phyloP scores from a whole-genome alignment of 2,888 invertebrate genomes.

The Melangyna quadrimaculata region DNA sequence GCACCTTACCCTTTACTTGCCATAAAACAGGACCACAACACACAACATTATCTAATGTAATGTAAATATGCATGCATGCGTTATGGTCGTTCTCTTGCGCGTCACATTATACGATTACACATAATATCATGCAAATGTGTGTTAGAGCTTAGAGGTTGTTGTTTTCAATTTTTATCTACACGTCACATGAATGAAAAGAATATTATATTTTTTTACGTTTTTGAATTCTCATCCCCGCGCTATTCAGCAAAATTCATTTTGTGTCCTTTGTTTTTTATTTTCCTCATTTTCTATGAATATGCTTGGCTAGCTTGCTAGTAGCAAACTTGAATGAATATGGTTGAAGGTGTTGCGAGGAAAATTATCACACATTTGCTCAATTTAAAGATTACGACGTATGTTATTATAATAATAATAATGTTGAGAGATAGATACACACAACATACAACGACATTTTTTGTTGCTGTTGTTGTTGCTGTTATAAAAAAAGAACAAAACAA shows the following conservation, averaged over 20 bases:
- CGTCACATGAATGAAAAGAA: slow-evolving; percentile 56
- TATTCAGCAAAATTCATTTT: slow-evolving; percentile 18
- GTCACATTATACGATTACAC: slow-evolving; percentile 34
- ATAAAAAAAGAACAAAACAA: slow-evolving; percentile 20
- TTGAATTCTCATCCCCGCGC: slow-evolving; percentile 14
- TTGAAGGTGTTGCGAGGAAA: slow-evolving; percentile 73
- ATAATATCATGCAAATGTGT: slow-evolving; percentile 50
- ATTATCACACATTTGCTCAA: slow-evolving; percentile 75
- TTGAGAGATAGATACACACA: slow-evolving; percentile 57
- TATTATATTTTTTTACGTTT: slow-evolving; percentile 54
- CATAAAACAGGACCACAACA: not conserved
- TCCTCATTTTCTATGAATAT: not conserved
- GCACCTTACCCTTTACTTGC: not conserved
- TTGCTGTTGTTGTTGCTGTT: too few species aligned
- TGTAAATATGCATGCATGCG: not conserved
- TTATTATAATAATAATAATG: slow-evolving; percentile 38
- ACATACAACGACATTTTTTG: not conserved
- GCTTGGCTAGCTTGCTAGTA: not conserved
- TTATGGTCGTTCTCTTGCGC: slow-evolving; percentile 5
- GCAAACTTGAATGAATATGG: slow-evolving; percentile 21
- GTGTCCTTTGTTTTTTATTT: slow-evolving; percentile 29
- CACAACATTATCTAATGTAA: not conserved
- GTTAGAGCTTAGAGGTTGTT: slow-evolving; percentile 43
- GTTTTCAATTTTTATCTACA: slow-evolving; percentile 44
- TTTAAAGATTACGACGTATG: slow-evolving; percentile 72